These are phyloP conservation scores for Paguma larvata DNA, from an alignment of 2,797 vertebrate genomes.

Conservation along the genomic window DNA sequence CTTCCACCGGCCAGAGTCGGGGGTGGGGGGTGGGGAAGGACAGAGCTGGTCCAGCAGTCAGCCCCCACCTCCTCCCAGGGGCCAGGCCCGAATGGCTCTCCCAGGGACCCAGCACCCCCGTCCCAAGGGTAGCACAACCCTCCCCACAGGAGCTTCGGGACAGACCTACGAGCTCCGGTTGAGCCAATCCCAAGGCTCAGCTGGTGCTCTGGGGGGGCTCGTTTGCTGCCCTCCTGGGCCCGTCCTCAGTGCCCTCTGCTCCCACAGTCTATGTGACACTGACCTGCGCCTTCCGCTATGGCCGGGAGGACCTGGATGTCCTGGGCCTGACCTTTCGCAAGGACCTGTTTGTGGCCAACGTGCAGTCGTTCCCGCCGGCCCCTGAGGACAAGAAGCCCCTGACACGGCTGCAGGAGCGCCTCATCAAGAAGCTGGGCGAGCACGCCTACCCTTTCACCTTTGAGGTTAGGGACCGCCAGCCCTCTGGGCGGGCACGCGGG, in stretches of 20 bases:
- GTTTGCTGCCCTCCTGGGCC: background rate
- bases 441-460: conserved; percentile 97
- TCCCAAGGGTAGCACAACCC: background rate
- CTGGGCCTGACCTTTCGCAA: conserved; percentile 97
- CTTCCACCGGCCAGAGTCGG: too few relatives aligned
- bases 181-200: background rate
- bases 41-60: background rate
- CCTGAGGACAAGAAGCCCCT: conserved; percentile 93
- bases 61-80: background rate
- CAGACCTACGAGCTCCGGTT: background rate
- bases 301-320: conserved; percentile 97
- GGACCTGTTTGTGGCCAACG: conserved; percentile 95
- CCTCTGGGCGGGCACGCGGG: background rate
- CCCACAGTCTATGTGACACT: conserved; percentile 95
- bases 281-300: conserved; percentile 98
- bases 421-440: conserved; percentile 97
- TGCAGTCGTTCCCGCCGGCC: conserved; percentile 94
- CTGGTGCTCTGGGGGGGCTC: background rate
- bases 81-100: background rate
- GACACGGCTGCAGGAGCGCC: conserved; percentile 95
- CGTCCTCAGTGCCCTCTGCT: background rate
- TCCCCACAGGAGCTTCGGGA: background rate
- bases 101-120: too few relatives aligned
- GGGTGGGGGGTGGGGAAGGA: background rate
- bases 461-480: conserved; percentile 87